Evolutionary conservation across 2,797 vertebrate species (phyloP), one percentile per base, ranked within the genome.

Genomic region (Karalla daura): DNA sequence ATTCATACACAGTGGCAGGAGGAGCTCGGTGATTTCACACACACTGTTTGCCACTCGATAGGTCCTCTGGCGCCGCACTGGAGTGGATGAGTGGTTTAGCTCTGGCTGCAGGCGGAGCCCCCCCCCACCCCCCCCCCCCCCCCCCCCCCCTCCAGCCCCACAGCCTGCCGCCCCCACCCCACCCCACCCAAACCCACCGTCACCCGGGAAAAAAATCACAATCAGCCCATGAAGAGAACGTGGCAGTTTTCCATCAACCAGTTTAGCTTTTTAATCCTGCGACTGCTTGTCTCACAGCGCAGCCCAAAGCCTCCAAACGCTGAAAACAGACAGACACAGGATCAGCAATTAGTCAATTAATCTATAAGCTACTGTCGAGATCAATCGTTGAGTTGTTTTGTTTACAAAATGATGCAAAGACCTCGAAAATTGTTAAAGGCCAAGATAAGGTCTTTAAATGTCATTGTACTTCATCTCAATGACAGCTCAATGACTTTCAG

Each of bases 61-160:
- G 78, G 60, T 70, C 55, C 74, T 81, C 24, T 53, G 43, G 62
- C 47, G 60, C 71, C 64, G 71, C 49, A 36, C 4, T 62, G 37
- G 60, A 78, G 63, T 73, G 71, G 77, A 70, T 68, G 74, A 88
- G 68, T 63, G 68, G 28, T 68, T 71, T 17, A 36, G 35, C 63
- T 76, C 58, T 80, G 69, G 72, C 63, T 56, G 60, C 32, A 44
- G 75, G 73, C 69, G 41, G 58, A 25, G 36, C 32, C 21, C 32
- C 36, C 35, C 35, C 18, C 23, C 47, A 62, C 37, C 67, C 54
- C 28, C 43, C 75, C 51, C 58, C 49, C 69, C 43, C 70, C 45
- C 41, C 61, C 21, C 32, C 32, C 21, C 32, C 36, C 35, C n/a
- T n/a, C 35, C 18, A 27, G 47, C 59, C 37, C 67, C 54, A 33